Conservation (phyloP, 2,113 vertebrate species). For the Rafetus swinhoei region DNA sequence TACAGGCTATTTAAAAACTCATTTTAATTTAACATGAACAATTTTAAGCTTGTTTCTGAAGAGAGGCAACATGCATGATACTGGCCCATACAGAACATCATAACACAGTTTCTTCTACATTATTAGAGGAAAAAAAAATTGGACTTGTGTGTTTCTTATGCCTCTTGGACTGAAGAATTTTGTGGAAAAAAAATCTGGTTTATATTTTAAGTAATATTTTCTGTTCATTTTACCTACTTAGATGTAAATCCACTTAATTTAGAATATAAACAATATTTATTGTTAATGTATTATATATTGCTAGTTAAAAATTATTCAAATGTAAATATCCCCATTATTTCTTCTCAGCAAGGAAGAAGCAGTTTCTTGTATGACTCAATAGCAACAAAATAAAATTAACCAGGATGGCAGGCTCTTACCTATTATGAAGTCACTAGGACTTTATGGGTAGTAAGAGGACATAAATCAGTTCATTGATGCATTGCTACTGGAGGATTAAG, state of each 20-base stretch:
- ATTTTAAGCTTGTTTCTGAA: slow-evolving; percentile 25
- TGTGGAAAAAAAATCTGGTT: slow-evolving; percentile 59
- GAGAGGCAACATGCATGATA: neutral
- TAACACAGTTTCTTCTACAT: slow-evolving; percentile 13
- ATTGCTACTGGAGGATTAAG: neutral
- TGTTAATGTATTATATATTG: slow-evolving; percentile 67
- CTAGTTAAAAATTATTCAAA: slow-evolving; percentile 71
- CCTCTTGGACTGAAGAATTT: slow-evolving; percentile 55
- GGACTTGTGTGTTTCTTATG: slow-evolving; percentile 13
- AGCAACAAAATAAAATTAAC: slow-evolving; percentile 11
- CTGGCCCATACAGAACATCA: slow-evolving; percentile 3
- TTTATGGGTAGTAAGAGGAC: slow-evolving; percentile 1
- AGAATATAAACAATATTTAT: slow-evolving; percentile 70
- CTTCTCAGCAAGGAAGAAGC: slow-evolving; percentile 36
- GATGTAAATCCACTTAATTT: slow-evolving; percentile 70
- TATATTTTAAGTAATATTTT: slow-evolving; percentile 61
- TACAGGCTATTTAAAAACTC: neutral
- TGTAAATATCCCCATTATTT: slow-evolving; percentile 49
- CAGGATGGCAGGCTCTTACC: neutral
- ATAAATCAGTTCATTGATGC: neutral
- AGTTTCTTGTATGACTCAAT: slow-evolving; percentile 21
- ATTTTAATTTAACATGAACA: neutral
- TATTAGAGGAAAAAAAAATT: slow-evolving; percentile 34
- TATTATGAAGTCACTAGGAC: neutral
- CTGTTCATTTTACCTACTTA: slow-evolving; percentile 69